phyloP scores from a whole-genome alignment of 1,140 invertebrate species.

The Matsumurasca onukii region DNA sequence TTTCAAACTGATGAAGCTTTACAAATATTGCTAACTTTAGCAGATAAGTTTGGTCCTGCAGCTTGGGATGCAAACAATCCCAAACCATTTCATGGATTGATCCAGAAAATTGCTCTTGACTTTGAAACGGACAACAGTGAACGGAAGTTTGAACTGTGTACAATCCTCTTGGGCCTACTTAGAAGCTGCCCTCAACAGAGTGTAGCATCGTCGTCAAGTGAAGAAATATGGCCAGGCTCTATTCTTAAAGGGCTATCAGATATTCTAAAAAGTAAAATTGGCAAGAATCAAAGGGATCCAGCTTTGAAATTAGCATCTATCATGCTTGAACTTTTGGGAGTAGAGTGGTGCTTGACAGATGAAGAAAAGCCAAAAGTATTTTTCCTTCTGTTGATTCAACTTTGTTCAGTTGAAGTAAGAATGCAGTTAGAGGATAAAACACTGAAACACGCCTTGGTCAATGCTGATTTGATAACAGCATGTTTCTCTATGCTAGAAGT shows the following conservation, averaged over 20 bases:
- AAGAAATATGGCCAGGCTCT: conserved; percentile 75
- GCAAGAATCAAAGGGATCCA: conserved; percentile 82
- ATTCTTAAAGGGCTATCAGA: conserved; percentile 76
- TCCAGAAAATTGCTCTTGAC: conserved; percentile 81
- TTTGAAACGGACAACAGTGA: conserved; percentile 86
- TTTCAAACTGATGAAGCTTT: conserved; percentile 85
- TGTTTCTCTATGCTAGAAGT: conserved; percentile 84
- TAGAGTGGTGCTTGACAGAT: conserved; percentile 78
- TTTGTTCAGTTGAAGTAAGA: conserved; percentile 87
- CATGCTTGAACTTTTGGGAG: conserved; percentile 77
- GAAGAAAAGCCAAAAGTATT: conserved; percentile 79
- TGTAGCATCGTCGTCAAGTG: conserved; percentile 57
- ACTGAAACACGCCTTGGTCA: conserved; percentile 71
- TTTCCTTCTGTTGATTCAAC: conserved; percentile 79
- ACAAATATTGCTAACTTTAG: conserved; percentile 71
- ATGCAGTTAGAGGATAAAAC: conserved; percentile 86
- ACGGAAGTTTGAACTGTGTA: conserved; percentile 82
- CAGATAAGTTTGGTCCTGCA: conserved; percentile 63
- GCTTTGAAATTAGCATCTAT: conserved; percentile 79
- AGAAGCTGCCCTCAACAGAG: conserved; percentile 67
- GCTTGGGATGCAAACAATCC: conserved; percentile 71
- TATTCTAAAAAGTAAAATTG: conserved; percentile 83
- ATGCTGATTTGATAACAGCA: conserved; percentile 73
- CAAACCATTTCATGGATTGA: conserved; percentile 74
- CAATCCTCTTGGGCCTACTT: conserved; percentile 70